Evolutionary conservation across 2,113 vertebrate species (phyloP).

Genomic region (Vireo altiloquus): DNA sequence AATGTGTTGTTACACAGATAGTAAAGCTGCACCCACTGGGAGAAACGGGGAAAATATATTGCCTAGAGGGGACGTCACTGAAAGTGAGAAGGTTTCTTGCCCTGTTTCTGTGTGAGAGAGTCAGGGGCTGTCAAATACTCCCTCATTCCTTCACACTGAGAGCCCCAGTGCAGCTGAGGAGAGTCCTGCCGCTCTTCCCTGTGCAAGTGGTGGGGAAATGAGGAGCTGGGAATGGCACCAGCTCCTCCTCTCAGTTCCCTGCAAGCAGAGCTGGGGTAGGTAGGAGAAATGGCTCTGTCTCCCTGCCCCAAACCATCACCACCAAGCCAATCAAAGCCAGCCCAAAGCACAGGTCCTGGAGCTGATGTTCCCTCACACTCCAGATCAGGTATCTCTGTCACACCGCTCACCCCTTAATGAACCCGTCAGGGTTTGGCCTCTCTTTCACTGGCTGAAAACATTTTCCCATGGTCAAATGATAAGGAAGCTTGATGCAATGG

Average conservation of each 20-base stretch:
- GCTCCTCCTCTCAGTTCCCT: neutral
- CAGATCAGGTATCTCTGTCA: neutral
- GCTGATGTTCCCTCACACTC: neutral
- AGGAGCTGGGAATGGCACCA: neutral
- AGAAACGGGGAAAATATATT: neutral
- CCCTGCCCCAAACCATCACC: neutral
- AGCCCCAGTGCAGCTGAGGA: neutral
- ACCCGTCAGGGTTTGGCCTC: neutral
- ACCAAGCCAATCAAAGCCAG: neutral
- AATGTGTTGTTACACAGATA: neutral
- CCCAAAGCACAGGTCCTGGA: rapidly evolving
- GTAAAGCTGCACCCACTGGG: neutral
- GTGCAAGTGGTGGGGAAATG: neutral
- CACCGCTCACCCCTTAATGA: neutral
- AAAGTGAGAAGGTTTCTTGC: neutral
- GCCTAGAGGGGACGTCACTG: neutral
- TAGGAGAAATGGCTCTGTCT: neutral
- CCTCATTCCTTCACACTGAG: neutral
- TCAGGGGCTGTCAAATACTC: neutral
- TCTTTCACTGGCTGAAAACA: slow-evolving; percentile 7
- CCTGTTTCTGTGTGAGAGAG: neutral
- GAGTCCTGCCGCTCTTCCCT: neutral
- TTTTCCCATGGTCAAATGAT: slow-evolving; percentile 8
- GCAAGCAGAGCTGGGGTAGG: neutral
- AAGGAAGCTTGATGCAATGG: slow-evolving; percentile 21